Base-by-base conservation (phyloP, 2,113 vertebrate genomes). In the Rostratula benghalensis region DNA sequence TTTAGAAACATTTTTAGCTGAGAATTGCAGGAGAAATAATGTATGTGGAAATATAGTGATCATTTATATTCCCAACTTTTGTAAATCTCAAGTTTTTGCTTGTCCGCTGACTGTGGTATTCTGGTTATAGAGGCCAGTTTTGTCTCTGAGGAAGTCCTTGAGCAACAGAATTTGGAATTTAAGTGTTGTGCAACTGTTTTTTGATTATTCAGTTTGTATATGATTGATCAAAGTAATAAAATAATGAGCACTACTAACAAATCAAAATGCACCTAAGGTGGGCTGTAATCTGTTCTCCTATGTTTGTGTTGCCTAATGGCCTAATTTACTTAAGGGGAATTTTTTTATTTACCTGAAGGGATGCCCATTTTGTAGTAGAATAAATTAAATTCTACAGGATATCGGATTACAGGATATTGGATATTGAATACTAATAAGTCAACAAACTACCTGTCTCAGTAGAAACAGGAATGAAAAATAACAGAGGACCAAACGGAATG, bases 1-100 rank as follows among this genome's bases (percentile, higher is more conserved):
- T 97, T 96, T 78, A 86, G 79, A 95, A 97, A 71, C 10, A 84
- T 95, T 97, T 96, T 96, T 60, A 96, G 92, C 90, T 76, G 82
- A 75, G 57, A 97, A 88, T 90, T 96, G 85, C 89, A 95, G 71
- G 83, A 88, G 89, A 54, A 95, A 78, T 63, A 74, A 74, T 89
- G 53, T 94, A 77, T 93, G 95, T 97, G 82, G 90, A 94, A 92
- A 74, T 89, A 87, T 51, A 83, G 82, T 98, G 59, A 84, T 82
- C n/a, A 70, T 93, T 95, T 90, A 95, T 96, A 97, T 95, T 94
- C 87, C 79, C 11, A 60, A 95, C 76, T 95, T 95, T 57, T 87
- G 95, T 95, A 95, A 96, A 89, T 82, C 71, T 95, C 56, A 79
- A 80, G 45, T 57, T 89, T 82, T 69, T 76, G 64, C 79, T 67